These are phyloP conservation scores for Lutjanus campechanus DNA, from an alignment of 2,797 vertebrate genomes.

Conservation along the genomic window DNA sequence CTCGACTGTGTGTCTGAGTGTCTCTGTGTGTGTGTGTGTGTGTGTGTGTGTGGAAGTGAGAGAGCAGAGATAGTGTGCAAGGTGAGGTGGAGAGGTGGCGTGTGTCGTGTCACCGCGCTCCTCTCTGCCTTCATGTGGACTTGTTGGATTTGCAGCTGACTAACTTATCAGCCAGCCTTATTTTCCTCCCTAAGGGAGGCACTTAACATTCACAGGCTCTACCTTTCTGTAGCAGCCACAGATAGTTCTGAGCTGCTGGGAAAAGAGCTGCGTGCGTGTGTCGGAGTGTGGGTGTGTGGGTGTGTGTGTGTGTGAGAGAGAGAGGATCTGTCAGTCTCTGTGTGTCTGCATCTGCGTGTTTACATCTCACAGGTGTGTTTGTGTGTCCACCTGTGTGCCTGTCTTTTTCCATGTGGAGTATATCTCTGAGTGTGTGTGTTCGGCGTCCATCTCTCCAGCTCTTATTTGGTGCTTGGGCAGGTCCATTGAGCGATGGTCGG, in stretches of 20 bases:
- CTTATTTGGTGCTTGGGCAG: conserved; percentile 87
- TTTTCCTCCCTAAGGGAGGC: conserved; percentile 77
- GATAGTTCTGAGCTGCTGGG: conserved; percentile 85
- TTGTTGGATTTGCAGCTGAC: conserved; percentile 81
- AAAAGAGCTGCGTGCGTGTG: conserved; percentile 57
- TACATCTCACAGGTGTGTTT: conserved; percentile 51
- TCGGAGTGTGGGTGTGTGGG: conserved; percentile 13
- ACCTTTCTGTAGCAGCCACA: conserved; percentile 78
- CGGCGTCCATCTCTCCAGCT: conserved; percentile 59
- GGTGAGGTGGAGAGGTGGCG: conserved; percentile 64
- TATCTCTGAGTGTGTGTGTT: conserved; percentile 29
- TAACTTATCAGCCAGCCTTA: conserved; percentile 81
- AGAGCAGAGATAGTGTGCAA: conserved; percentile 55
- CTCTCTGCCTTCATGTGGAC: conserved; percentile 77
- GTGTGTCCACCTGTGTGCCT: conserved; percentile 40
- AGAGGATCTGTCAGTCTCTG: conserved; percentile 31
- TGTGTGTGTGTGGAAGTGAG: conserved; percentile 21
- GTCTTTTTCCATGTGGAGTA: neutral
- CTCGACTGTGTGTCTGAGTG: neutral
- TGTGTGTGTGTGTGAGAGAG: conserved; percentile 34
- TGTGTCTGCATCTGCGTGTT: conserved; percentile 40
- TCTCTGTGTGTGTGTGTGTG: conserved; percentile 16
- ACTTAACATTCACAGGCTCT: conserved; percentile 85
- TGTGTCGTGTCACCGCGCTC: conserved; percentile 62
- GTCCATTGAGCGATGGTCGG: conserved; percentile 84